A percentile compares a stretch with the other conserved stretches of the same genome.
Conservation (phyloP, 2,888 invertebrate species). For the Epirrhoe alternata region DNA sequence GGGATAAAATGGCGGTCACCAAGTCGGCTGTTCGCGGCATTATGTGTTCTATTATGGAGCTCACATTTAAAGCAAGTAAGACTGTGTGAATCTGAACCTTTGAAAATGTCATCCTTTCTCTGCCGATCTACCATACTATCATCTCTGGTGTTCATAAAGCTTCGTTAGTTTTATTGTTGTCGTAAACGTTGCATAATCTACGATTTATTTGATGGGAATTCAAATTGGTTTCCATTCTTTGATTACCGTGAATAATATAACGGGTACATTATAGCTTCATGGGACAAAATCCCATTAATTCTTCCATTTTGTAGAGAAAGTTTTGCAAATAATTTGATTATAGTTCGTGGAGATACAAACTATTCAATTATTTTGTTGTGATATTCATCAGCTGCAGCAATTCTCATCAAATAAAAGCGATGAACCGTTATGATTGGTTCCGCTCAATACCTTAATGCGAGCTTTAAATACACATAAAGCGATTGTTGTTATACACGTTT, state of each 20-base stretch:
- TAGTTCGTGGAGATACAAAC: conserved; percentile 41
- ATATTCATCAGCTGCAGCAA: conserved; percentile 47
- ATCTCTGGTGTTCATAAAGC: conserved; percentile 25
- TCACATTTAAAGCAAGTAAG: conserved; percentile 84
- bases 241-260: conserved; percentile 42
- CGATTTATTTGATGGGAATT: conserved; percentile 38
- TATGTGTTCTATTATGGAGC: conserved; percentile 82
- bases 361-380: conserved; percentile 49
- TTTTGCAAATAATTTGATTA: conserved; percentile 44
- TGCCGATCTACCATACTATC: conserved; percentile 21
- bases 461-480: conserved; percentile 27
- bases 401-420: conserved; percentile 42
- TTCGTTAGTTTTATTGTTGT: conserved; percentile 32
- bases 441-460: conserved; percentile 35
- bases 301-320: conserved; percentile 48
- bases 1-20: conserved; percentile 69
- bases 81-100: conserved; percentile 31
- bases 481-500: conserved; percentile 21
- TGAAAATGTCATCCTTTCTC: conserved; percentile 44
- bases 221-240: conserved; percentile 37
- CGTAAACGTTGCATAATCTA: conserved; percentile 33
- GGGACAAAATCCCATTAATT: conserved; percentile 40
- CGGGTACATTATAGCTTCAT: conserved; percentile 37
- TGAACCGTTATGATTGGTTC: conserved; percentile 45
- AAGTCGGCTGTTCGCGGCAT: conserved; percentile 78